Conservation (phyloP, 2,888 invertebrate genomes). For the Eupithecia pulchellata region DNA sequence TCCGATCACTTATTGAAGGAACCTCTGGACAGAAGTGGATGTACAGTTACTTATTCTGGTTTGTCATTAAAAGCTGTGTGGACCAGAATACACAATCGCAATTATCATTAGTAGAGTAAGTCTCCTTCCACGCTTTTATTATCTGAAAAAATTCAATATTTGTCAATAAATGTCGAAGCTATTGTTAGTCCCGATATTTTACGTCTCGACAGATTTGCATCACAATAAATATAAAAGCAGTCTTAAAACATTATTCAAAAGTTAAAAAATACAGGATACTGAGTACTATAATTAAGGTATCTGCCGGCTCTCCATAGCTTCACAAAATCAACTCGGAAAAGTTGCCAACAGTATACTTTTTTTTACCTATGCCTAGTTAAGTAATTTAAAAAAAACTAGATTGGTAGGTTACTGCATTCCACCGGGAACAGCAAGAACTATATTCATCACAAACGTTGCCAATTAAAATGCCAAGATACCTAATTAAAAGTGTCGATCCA, state of each 20-base stretch:
- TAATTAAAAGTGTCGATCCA: slow-evolving; percentile 37
- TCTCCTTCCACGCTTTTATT: not conserved
- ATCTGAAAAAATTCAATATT: too few relatives aligned
- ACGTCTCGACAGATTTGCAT: not conserved
- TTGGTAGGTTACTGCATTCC: not conserved
- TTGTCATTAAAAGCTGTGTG: not conserved
- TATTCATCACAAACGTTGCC: slow-evolving; percentile 6
- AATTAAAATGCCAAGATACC: slow-evolving; percentile 21
- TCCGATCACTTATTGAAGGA: slow-evolving; percentile 21
- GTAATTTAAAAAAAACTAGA: not conserved
- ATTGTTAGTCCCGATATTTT: too few relatives aligned
- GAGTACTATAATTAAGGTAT: not conserved
- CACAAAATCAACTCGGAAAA: too few relatives aligned
- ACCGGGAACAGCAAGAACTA: not conserved
- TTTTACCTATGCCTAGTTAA: not conserved
- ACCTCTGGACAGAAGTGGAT: not conserved
- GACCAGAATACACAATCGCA: not conserved
- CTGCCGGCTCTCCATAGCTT: too few relatives aligned
- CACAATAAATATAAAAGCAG: not conserved
- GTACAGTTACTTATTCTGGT: not conserved
- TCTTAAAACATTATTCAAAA: not conserved
- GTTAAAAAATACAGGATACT: not conserved
- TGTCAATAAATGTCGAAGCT: too few relatives aligned
- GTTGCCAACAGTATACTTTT: not conserved
- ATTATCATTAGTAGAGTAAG: not conserved